A percentile compares a stretch with the other conserved stretches of the same genome.
Evolutionary conservation across 2,888 invertebrate species (phyloP).

Genomic region (Parapristionchus giblindavisi): DNA sequence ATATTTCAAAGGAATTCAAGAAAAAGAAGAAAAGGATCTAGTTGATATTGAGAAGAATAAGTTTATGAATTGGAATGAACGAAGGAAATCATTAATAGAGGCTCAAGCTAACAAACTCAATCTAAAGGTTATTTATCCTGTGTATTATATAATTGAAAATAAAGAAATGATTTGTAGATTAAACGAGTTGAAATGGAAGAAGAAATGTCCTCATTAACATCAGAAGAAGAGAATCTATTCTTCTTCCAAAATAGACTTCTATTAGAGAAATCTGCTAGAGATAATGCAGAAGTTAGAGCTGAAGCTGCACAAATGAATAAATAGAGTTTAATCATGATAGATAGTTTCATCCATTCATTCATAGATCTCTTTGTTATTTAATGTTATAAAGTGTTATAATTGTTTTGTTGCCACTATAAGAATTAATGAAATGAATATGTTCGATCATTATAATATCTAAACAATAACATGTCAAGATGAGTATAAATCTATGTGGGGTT

Average conservation of each 20-base stretch:
- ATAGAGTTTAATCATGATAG: no score
- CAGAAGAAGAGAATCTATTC: conserved; percentile 50
- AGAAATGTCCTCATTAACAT: conserved; percentile 48
- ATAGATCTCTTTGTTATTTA: no score
- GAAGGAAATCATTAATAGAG: conserved; percentile 49
- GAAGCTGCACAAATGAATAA: no score
- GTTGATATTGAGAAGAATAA: conserved; percentile 44
- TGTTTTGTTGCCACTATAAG: no score
- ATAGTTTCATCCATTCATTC: no score
- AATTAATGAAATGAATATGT: no score
- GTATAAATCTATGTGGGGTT: no score
- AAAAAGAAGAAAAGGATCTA: conserved; percentile 41
- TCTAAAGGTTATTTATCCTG: conserved; percentile 42
- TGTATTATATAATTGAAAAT: neutral
- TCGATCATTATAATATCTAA: no score
- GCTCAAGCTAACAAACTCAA: conserved; percentile 61
- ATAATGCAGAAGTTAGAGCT: conserved; percentile 57
- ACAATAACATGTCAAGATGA: no score
- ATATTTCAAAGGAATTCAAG: conserved; percentile 23
- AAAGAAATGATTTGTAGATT: neutral
- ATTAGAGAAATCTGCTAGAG: conserved; percentile 52
- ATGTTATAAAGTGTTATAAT: no score
- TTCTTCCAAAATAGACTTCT: conserved; percentile 56
- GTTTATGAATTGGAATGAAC: conserved; percentile 54
- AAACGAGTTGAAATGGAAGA: conserved; percentile 1